A percentile compares a stretch with the other conserved stretches of the same genome.
phyloP scores from a whole-genome alignment of 2,797 vertebrate species.

The Percopsis omiscomaycus region DNA sequence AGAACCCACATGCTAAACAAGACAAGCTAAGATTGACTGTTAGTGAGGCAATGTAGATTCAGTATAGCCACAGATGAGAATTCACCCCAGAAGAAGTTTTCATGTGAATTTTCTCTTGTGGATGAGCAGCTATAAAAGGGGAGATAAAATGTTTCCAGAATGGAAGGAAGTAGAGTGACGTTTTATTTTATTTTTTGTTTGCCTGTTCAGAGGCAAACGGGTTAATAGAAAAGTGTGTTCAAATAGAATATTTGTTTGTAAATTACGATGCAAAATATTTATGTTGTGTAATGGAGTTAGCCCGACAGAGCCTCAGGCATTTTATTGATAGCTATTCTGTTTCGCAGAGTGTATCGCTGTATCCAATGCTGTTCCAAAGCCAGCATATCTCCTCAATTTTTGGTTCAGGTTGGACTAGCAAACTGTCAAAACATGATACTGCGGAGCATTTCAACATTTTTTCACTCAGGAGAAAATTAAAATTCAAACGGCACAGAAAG shows the following conservation, averaged over 20 bases:
- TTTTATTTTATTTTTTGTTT: slow-evolving; percentile 12
- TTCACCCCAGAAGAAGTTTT: slow-evolving; percentile 40
- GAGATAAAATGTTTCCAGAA: slow-evolving; percentile 12
- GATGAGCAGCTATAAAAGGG: slow-evolving; percentile 7
- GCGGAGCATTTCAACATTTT: slow-evolving; percentile 29
- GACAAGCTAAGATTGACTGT: slow-evolving; percentile 19
- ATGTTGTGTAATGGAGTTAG: slow-evolving; percentile 19
- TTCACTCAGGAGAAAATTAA: slow-evolving; percentile 48
- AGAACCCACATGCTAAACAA: slow-evolving; percentile 29
- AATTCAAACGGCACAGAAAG: slow-evolving; percentile 43
- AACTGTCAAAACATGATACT: slow-evolving; percentile 57
- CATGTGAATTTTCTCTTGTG: slow-evolving; percentile 36
- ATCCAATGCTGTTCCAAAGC: slow-evolving; percentile 40
- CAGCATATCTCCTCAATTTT: slow-evolving; percentile 42
- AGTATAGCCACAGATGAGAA: slow-evolving; percentile 41
- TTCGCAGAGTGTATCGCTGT: slow-evolving; percentile 26
- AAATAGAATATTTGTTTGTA: slow-evolving; percentile 8
- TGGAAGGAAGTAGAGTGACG: slow-evolving; percentile 18
- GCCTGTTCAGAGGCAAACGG: no score
- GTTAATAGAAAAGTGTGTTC: slow-evolving; percentile 2
- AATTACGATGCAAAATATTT: slow-evolving; percentile 27
- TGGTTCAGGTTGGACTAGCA: slow-evolving; percentile 43
- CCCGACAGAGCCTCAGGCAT: not conserved
- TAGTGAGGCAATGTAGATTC: slow-evolving; percentile 32
- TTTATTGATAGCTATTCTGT: slow-evolving; percentile 25